Conservation (phyloP, 2,888 invertebrate genomes). For the Laothoe populi region DNA sequence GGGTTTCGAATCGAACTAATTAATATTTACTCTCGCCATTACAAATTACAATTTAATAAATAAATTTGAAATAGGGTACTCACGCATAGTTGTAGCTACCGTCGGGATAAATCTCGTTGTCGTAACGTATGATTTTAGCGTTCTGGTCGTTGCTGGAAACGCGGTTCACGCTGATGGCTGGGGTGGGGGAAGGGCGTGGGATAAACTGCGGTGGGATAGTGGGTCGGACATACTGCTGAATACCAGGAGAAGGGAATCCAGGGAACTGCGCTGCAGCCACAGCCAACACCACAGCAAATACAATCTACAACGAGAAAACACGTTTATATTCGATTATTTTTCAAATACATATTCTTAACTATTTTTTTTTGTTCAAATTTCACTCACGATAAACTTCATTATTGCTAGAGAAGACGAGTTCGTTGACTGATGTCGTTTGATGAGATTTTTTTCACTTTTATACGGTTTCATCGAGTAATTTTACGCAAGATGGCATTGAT, state of each 20-base stretch:
- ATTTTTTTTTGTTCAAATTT: not conserved
- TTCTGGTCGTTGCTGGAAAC: slow-evolving; percentile 43
- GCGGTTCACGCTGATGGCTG: slow-evolving; percentile 45
- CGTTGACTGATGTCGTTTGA: slow-evolving; percentile 49
- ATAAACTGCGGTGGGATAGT: slow-evolving; percentile 30
- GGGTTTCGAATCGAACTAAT: not conserved
- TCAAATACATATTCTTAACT: too few relatives aligned
- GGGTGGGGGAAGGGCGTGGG: slow-evolving; percentile 30
- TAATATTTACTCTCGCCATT: not conserved
- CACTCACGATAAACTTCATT: slow-evolving; percentile 66
- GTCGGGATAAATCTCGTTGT: slow-evolving; percentile 77
- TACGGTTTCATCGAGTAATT: slow-evolving; percentile 48
- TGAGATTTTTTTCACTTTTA: slow-evolving; percentile 52
- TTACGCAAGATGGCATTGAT: slow-evolving; percentile 66
- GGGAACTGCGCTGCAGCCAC: slow-evolving; percentile 59
- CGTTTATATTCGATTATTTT: not conserved
- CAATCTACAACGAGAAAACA: slow-evolving; percentile 43
- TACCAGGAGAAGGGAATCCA: slow-evolving; percentile 21
- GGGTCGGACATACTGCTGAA: not conserved
- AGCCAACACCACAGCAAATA: slow-evolving; percentile 60
- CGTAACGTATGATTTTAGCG: slow-evolving; percentile 63
- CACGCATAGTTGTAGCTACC: slow-evolving; percentile 83
- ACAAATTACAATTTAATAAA: not conserved
- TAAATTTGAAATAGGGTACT: slow-evolving; percentile 45
- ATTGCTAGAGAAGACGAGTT: slow-evolving; percentile 43